Conservation (phyloP, 2,113 vertebrate species). For the Prinia subflava region DNA sequence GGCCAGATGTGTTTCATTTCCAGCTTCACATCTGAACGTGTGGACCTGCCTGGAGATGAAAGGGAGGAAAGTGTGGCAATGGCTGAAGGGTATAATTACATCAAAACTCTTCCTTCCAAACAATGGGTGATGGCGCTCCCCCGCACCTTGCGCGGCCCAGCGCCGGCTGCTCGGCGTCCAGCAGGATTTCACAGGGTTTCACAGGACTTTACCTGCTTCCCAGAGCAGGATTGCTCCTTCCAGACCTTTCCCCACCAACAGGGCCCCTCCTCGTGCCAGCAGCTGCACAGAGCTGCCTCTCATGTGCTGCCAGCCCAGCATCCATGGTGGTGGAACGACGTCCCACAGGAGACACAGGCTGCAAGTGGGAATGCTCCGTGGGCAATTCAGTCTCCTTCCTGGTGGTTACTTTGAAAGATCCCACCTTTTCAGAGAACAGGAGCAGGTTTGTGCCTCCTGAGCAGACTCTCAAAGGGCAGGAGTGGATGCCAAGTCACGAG, state of each 20-base stretch:
- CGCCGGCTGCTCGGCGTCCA: not conserved
- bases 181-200: accelerated
- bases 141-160: not conserved
- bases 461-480: not conserved
- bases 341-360: not conserved
- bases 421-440: not conserved
- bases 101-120: constrained; percentile 59
- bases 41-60: constrained; percentile 66
- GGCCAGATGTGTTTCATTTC: constrained; percentile 71
- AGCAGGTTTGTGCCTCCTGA: not conserved
- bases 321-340: accelerated
- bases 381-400: not conserved
- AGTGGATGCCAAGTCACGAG: not conserved
- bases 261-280: not conserved
- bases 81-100: constrained; percentile 64
- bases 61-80: constrained; percentile 63
- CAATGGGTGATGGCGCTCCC: not conserved
- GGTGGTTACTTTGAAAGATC: not conserved
- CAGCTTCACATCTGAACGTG: constrained; percentile 62
- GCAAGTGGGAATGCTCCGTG: not conserved
- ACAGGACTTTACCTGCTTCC: not conserved
- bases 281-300: not conserved
- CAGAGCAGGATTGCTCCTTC: not conserved
- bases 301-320: not conserved
- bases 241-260: accelerated